These are phyloP conservation scores for Andrena marginata DNA, from an alignment of 2,888 invertebrate genomes.

Conservation along the genomic window DNA sequence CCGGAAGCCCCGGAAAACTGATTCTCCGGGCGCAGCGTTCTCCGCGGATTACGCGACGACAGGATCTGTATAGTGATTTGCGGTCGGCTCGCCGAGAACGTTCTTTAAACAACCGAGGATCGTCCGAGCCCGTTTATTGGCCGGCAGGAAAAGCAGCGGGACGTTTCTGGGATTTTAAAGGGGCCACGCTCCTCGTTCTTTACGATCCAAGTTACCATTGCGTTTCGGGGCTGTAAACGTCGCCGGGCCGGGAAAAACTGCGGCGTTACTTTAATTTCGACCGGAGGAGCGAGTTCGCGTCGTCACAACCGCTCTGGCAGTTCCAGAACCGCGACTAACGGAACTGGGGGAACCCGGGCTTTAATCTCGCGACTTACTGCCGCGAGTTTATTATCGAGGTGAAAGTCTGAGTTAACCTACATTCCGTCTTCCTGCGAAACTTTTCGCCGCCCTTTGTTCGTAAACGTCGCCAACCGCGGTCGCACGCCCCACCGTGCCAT, in stretches of 20 bases:
- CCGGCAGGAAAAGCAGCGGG: neutral
- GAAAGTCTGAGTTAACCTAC: slow-evolving; percentile 60
- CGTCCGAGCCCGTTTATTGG: neutral
- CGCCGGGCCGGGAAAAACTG: slow-evolving; percentile 40
- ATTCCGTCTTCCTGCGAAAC: slow-evolving; percentile 51
- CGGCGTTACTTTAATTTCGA: slow-evolving; percentile 62
- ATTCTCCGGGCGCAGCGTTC: neutral
- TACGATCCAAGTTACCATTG: slow-evolving; percentile 49
- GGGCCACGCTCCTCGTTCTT: slow-evolving; percentile 35
- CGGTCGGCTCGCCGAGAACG: neutral
- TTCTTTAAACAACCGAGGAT: neutral
- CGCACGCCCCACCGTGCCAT: neutral
- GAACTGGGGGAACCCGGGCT: slow-evolving; percentile 37
- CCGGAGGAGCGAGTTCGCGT: slow-evolving; percentile 18
- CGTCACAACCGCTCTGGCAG: slow-evolving; percentile 22
- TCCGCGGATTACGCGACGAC: neutral
- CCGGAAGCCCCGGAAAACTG: neutral
- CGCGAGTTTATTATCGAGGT: slow-evolving; percentile 62
- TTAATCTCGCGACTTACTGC: slow-evolving; percentile 64
- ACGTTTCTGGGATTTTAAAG: slow-evolving; percentile 33
- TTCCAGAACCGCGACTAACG: slow-evolving; percentile 15
- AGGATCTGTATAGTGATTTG: neutral
- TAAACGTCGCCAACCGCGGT: neutral
- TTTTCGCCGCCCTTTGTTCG: slow-evolving; percentile 37
- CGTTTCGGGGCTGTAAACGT: slow-evolving; percentile 51